Evolutionary conservation across 1,140 invertebrate species (phyloP), one percentile per base, ranked within the genome.

Genomic region (Tetraneura akinire): DNA sequence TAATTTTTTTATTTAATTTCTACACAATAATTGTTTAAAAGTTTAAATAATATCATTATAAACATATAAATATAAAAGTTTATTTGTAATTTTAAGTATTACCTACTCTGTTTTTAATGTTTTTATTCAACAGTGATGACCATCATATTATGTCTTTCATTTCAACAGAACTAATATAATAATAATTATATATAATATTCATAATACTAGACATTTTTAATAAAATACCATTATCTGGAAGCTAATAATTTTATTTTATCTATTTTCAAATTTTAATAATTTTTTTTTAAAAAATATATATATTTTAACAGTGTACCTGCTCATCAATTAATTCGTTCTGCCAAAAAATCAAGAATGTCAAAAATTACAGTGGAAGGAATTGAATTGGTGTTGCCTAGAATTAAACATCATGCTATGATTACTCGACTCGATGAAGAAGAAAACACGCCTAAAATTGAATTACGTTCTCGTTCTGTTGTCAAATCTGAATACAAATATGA

Each of bases 401-500:
- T 76, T 14, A 76, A 76, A 60, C 73, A 76, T 13, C 73, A 76
- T 60, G 73, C 73, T 10, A 76, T 76, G 73, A 76, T 76, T 45
- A 76, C 73, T 1, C 60, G 73, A 60, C 14, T 76, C 3, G 73
- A 76, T 76, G 53, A 76, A 57, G 4, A 60, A 9, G 73, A 76
- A 45, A 57, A 26, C 32, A 76, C 73, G 1, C 73, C 73, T 10
- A 76, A 60, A 45, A 26, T 76, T 21, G 73, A 76, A 10, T 57
- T 76, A 21, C 73, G 73, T 23, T 42, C 53, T 26, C 73, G 73
- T 26, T 76, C 73, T 23, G 55, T 76, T 23, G 26, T 76, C 16
- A 76, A 76, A 76, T 76, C 73, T 11, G 73, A 60, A 14, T 76
- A 76, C 55, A 76, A 76, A 76, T 78, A 78, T 78, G 74, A 78